These are phyloP conservation scores for Carettochelys insculpta DNA, from an alignment of 2,113 vertebrate species.

Conservation along the genomic window DNA sequence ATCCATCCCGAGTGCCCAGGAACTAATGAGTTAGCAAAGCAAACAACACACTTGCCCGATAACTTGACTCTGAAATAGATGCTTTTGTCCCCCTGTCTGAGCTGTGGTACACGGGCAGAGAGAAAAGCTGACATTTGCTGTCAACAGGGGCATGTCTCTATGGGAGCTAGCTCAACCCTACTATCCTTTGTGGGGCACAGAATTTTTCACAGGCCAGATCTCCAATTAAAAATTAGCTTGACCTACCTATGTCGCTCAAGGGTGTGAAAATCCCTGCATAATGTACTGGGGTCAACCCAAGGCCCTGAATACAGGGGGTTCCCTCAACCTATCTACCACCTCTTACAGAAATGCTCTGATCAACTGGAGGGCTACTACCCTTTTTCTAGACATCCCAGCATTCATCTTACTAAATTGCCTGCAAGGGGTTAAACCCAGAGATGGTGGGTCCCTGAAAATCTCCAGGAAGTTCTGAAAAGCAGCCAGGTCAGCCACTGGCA, in stretches of 20 bases:
- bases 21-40: neutral
- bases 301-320: neutral
- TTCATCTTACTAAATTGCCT: too few species aligned
- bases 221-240: neutral
- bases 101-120: too few species aligned
- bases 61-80: neutral
- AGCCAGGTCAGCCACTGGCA: too few species aligned
- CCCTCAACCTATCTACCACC: too few species aligned
- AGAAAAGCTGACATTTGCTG: too few species aligned
- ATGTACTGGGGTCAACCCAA: neutral
- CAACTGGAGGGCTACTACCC: too few species aligned
- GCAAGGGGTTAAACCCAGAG: too few species aligned
- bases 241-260: neutral
- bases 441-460: too few species aligned
- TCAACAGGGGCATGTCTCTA: neutral
- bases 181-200: neutral
- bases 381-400: too few species aligned
- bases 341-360: too few species aligned
- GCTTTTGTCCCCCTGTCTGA: neutral
- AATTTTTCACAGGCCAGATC: neutral
- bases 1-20: neutral
- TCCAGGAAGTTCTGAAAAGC: too few species aligned
- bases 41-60: neutral
- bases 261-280: neutral
- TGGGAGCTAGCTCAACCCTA: neutral